Conservation (phyloP, 2,113 vertebrate genomes). For the Gnathonemus longibarbis region DNA sequence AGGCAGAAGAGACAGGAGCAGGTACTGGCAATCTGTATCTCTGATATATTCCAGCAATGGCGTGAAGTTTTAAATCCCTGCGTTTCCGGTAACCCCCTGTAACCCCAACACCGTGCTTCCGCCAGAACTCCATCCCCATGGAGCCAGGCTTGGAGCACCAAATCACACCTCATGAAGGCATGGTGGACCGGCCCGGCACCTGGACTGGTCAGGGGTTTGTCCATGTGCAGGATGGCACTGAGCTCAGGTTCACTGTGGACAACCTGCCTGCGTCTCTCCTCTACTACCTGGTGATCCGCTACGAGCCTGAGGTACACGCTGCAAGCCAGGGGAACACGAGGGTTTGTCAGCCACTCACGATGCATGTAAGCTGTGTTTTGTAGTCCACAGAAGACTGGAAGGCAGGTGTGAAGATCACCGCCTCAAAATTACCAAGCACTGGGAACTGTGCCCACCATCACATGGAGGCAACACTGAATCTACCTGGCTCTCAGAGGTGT, state of each 20-base stretch:
- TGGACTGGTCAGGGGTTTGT: conserved; percentile 77
- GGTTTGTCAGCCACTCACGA: not conserved
- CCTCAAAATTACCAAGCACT: conserved; percentile 30
- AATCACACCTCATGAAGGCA: conserved; percentile 54
- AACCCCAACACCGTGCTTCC: not conserved
- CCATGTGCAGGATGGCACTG: conserved; percentile 56
- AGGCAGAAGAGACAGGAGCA: conserved; percentile 48
- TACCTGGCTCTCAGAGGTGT: conserved; percentile 66
- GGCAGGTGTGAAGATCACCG: conserved; percentile 53
- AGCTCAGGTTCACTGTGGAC: conserved; percentile 68
- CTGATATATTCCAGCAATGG: too few species aligned
- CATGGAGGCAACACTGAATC: conserved; percentile 44
- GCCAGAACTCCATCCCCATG: conserved; percentile 41
- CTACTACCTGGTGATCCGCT: conserved; percentile 67
- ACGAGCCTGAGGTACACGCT: conserved; percentile 65
- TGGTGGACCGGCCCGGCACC: conserved; percentile 38
- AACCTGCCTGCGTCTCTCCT: conserved; percentile 66
- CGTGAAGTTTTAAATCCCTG: not conserved
- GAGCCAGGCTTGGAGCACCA: conserved; percentile 40
- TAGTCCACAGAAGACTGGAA: conserved; percentile 71
- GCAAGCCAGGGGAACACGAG: not conserved
- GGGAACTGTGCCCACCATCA: conserved; percentile 46
- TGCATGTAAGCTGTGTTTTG: conserved; percentile 10
- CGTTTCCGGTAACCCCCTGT: not conserved
- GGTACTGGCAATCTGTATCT: conserved; percentile 42